phyloP scores from a whole-genome alignment of 1,140 invertebrate species.

The Pissodes strobi region DNA sequence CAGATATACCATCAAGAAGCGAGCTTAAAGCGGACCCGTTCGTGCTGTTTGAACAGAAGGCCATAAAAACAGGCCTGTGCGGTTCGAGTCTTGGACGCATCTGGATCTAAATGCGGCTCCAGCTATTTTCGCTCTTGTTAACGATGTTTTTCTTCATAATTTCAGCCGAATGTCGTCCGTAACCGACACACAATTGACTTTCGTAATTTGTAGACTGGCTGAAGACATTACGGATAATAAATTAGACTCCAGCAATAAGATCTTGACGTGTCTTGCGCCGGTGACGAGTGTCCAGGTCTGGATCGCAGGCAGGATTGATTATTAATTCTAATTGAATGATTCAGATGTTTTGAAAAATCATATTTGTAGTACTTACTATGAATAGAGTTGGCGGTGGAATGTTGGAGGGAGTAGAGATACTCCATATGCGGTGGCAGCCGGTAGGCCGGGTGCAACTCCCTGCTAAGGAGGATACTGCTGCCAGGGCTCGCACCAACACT shows the following conservation, averaged over 20 bases:
- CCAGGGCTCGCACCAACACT: constrained; percentile 53
- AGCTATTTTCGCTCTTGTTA: constrained; percentile 25
- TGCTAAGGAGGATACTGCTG: constrained; percentile 51
- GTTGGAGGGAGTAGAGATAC: constrained; percentile 68
- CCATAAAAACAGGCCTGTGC: constrained; percentile 16
- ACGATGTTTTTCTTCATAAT: constrained; percentile 29
- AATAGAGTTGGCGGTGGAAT: constrained; percentile 61
- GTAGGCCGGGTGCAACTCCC: constrained; percentile 66
- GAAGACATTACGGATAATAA: constrained; percentile 15
- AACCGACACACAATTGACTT: constrained; percentile 24
- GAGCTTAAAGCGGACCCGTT: constrained; percentile 2
- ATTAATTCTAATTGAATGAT: no score
- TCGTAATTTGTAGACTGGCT: constrained; percentile 11
- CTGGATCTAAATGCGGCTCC: constrained; percentile 23
- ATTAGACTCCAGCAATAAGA: background rate
- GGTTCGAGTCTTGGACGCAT: constrained; percentile 15
- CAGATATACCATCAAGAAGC: background rate
- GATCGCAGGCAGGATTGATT: no score
- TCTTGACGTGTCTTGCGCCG: no score
- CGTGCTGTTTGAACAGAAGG: constrained; percentile 22
- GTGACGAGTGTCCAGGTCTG: no score
- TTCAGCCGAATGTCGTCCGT: constrained; percentile 18
- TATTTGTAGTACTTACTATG: constrained; percentile 59
- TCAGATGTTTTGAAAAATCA: no score
- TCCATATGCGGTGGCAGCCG: constrained; percentile 71